A percentile compares a stretch with the other conserved stretches of the same genome.
Evolutionary conservation across 2,888 invertebrate species (phyloP).

Genomic region (Thecocarcelia acutangulata): DNA sequence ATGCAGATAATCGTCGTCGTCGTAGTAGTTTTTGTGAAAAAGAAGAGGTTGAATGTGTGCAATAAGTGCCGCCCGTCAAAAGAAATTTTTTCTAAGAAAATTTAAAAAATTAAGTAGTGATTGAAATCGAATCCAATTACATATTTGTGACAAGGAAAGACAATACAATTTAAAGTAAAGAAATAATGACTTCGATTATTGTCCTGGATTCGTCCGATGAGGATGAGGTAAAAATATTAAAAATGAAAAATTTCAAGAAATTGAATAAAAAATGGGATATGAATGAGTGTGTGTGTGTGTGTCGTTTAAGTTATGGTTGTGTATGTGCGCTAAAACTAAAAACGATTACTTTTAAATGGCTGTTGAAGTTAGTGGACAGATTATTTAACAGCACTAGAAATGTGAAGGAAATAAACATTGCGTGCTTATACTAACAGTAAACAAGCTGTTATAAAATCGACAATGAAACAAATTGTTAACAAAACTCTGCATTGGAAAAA

Average conservation of each 20-base stretch:
- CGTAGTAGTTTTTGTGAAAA: constrained; percentile 69
- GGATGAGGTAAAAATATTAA: constrained; percentile 79
- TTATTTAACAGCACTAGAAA: constrained; percentile 51
- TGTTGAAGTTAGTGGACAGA: constrained; percentile 45
- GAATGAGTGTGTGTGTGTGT: constrained; percentile 34
- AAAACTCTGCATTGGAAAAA: neutral
- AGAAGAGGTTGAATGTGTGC: constrained; percentile 70
- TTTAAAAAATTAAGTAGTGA: constrained; percentile 28
- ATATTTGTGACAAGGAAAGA: constrained; percentile 36
- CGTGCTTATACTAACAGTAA: constrained; percentile 8
- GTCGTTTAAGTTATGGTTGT: constrained; percentile 42
- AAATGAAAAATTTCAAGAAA: constrained; percentile 61
- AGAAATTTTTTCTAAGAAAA: constrained; percentile 65
- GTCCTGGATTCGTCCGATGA: constrained; percentile 81
- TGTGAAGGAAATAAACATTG: constrained; percentile 36
- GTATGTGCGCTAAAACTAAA: constrained; percentile 60
- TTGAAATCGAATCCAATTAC: constrained; percentile 15
- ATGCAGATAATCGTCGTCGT: constrained; percentile 70
- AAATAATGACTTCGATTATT: constrained; percentile 78
- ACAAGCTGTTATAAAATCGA: constrained; percentile 55
- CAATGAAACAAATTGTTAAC: constrained; percentile 50
- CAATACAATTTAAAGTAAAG: neutral
- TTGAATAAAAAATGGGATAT: constrained; percentile 48
- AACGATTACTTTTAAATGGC: constrained; percentile 61
- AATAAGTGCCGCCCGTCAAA: constrained; percentile 68